Evolutionary conservation across 64 coral and sea anemone species (phyloP).

Genomic region (Pocillopora verrucosa): DNA sequence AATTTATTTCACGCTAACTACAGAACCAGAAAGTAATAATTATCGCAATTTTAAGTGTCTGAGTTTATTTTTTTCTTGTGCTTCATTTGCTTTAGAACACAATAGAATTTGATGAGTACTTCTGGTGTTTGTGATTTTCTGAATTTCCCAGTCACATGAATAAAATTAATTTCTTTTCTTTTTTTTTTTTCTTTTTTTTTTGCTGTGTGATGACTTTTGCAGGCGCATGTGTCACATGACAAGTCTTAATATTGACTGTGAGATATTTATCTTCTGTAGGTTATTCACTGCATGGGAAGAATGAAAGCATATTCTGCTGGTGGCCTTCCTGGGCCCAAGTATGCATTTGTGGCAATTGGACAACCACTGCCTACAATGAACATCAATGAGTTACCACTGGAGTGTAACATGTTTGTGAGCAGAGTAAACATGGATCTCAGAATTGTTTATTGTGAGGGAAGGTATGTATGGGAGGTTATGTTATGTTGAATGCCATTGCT

Average conservation of each 20-base stretch:
- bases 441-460: constrained; percentile 94
- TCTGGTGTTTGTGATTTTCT: too few relatives aligned
- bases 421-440: constrained; percentile 90
- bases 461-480: constrained; percentile 13
- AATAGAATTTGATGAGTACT: too few relatives aligned
- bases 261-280: constrained; percentile 25
- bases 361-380: constrained; percentile 80
- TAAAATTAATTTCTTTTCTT: too few relatives aligned
- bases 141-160: too few relatives aligned
- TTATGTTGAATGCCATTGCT: neutral
- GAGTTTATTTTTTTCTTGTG: too few relatives aligned
- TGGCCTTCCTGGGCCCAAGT: constrained; percentile 51
- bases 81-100: too few relatives aligned
- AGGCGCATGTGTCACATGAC: too few relatives aligned
- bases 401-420: constrained; percentile 96
- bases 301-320: constrained; percentile 55
- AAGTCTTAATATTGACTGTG: neutral
- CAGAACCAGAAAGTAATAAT: too few relatives aligned
- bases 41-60: too few relatives aligned
- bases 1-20: too few relatives aligned
- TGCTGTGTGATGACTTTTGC: too few relatives aligned
- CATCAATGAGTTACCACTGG: constrained; percentile 86
- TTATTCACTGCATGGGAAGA: constrained; percentile 87
- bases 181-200: too few relatives aligned
- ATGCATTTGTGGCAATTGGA: constrained; percentile 74